Conservation (phyloP, 2,888 invertebrate species). For the Ernsta delagoae region DNA sequence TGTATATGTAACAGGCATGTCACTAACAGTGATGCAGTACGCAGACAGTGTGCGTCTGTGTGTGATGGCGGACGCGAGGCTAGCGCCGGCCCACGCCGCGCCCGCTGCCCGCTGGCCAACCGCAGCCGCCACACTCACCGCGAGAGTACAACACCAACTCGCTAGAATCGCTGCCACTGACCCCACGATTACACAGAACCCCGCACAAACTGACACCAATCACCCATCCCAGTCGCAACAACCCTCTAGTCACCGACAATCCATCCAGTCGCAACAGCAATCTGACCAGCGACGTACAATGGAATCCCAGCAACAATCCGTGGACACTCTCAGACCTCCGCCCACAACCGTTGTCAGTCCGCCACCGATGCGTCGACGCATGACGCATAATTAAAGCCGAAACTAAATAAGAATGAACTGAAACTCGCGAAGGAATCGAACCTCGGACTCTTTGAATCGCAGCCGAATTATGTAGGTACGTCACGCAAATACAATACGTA, state of each 20-base stretch:
- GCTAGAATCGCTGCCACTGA: constrained; percentile 62
- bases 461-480: too few species aligned
- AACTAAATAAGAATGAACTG: too few species aligned
- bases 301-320: constrained; percentile 29
- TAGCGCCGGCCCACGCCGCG: constrained; percentile 87
- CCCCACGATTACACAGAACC: constrained; percentile 28
- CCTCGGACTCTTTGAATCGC: too few species aligned
- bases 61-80: constrained; percentile 89
- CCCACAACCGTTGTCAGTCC: constrained; percentile 58
- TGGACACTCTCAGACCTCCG: constrained; percentile 59
- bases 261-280: background rate
- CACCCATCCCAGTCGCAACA: constrained; percentile 5
- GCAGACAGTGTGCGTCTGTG: constrained; percentile 87
- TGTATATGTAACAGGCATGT: constrained; percentile 90
- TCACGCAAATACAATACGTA: too few species aligned
- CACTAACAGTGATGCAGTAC: constrained; percentile 89
- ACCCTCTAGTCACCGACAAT: background rate
- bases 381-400: constrained; percentile 38
- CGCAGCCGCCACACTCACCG: constrained; percentile 68
- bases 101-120: constrained; percentile 78
- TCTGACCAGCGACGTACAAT: background rate
- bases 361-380: constrained; percentile 60
- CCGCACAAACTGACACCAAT: constrained; percentile 34
- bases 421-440: too few species aligned
- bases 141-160: constrained; percentile 71